A percentile compares a stretch with the other conserved stretches of the same genome.
Conservation (phyloP, 2,888 invertebrate species). For the Dasysyrphus albostriatus region DNA sequence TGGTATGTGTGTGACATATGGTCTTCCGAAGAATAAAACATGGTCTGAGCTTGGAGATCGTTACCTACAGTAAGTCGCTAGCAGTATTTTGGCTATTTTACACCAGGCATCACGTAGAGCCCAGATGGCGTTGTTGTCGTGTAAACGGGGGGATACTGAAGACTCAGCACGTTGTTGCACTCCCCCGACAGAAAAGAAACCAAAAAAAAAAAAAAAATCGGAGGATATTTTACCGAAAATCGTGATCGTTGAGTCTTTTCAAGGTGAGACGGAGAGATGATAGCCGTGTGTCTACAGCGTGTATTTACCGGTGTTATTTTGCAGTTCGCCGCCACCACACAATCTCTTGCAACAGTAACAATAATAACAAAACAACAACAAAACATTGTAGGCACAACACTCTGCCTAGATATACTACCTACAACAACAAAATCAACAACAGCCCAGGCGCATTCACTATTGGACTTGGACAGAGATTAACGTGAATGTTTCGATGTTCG, state of each 20-base stretch:
- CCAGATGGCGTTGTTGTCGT: conserved; percentile 54
- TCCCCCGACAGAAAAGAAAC: conserved; percentile 30
- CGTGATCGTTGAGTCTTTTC: conserved; percentile 74
- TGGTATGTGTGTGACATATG: conserved; percentile 73
- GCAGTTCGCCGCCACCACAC: conserved; percentile 62
- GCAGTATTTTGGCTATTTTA: conserved; percentile 55
- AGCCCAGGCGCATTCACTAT: conserved; percentile 66
- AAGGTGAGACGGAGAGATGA: conserved; percentile 76
- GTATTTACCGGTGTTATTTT: conserved; percentile 76
- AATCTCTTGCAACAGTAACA: conserved; percentile 28
- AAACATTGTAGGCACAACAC: conserved; percentile 75
- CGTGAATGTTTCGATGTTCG: conserved; percentile 76
- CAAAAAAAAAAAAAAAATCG: conserved; percentile 7
- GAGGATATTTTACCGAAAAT: conserved; percentile 72
- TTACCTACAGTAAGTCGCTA: conserved; percentile 13
- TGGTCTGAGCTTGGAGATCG: conserved; percentile 57
- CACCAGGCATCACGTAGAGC: conserved; percentile 43
- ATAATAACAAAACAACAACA: conserved; percentile 44
- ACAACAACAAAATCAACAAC: conserved; percentile 40
- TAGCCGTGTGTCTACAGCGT: conserved; percentile 76
- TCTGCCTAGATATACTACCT: conserved; percentile 30
- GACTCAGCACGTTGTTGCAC: conserved; percentile 65
- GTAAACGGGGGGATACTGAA: conserved; percentile 38
- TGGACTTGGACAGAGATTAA: conserved; percentile 72
- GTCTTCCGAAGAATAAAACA: conserved; percentile 51